Evolutionary conservation across 2,797 vertebrate genomes (phyloP), one percentile per base, ranked within the genome.

Genomic region (Tadarida brasiliensis): DNA sequence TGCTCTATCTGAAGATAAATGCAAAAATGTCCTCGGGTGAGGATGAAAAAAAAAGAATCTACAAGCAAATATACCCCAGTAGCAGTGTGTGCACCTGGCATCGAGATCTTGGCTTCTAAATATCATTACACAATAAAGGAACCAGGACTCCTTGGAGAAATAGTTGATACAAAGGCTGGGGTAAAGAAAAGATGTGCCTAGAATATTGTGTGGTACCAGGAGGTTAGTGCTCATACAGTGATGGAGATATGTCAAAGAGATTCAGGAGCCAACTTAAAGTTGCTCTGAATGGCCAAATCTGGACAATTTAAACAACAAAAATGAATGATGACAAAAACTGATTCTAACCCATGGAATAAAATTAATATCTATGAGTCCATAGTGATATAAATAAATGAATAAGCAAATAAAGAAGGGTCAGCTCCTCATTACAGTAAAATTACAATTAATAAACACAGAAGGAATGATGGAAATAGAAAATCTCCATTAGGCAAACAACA

Each of bases 391-490:
- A 85, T 74, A 33, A n/a, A 7, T 49, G 33, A 78, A 87, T 44
- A 90, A 91, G 59, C 20, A 93, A 77, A 56, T 47, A 20, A 49
- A n/a, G 14, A 78, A 76, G 3, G 3, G 9, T 71, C 44, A 61
- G 70, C 51, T 91, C 56, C 78, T 73, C 49, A 15, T 90, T 86
- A 88, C 0, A 77, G 35, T 87, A 51, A 94, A 87, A 86, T 90
- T 73, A 57, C 2, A 90, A 87, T 80, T 39, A 88, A 94, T 74
- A 94, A 96, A 81, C 19, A 87, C 0, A 78, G 17, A 97, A 89
- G 28, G 14, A 80, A n/a, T 91, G 59, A 74, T 76, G 35, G 11
- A 80, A 96, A 80, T 9, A 81, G 85, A 92, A 94, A 89, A 95
- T 51, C 4, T 26, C 20, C 24, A 44, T 51, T 33, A 88, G 17